Evolutionary conservation across 2,113 vertebrate species (phyloP), one percentile per base, ranked within the genome.

Genomic region (Mixornis gularis): DNA sequence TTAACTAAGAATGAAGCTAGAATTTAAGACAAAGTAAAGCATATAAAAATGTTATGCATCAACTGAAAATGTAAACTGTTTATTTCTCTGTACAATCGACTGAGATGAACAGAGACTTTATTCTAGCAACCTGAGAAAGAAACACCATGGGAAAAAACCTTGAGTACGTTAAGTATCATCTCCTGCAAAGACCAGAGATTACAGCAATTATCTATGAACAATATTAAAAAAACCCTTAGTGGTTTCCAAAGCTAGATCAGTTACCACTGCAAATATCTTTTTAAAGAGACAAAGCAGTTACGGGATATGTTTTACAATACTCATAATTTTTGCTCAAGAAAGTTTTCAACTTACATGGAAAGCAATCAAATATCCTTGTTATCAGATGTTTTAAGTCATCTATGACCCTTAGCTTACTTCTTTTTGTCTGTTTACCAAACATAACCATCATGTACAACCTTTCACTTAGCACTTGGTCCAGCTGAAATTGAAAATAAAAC

Each of bases 111-210:
- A 94, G 3, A 3, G 87, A 77, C n/a, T 62, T 87, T 66, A 34
- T 82, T 82, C 80, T 13, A 41, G 70, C 63, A 94, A 88, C 73
- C 56, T 72, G 64, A 81, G 88, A 91, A 90, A 92, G 41, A 88
- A 32, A 91, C 44, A 92, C 19, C n/a, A 95, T 63, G 43, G 44
- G 60, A 73, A 94, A 90, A 95, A 93, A 85, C 14, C 74, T 70
- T 26, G 62, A 79, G 56, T 87, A 96, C 68, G 85, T 89, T 70
- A 87, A 94, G 53, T 30, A 95, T 25, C 64, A 62, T 64, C 84
- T 87, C 89, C 91, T 85, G 80, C 94, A 95, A 83, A 95, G 96
- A 97, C 10, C 79, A 46, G 76, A 84, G 78, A 89, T 93, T 73
- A 96, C 64, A 3, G 55, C 59, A 90, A 96, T 46, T 92, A 60